A percentile compares a stretch with the other conserved stretches of the same genome.
phyloP scores from a whole-genome alignment of 2,888 invertebrate genomes.

The Liopterus haemorrhoidalis region DNA sequence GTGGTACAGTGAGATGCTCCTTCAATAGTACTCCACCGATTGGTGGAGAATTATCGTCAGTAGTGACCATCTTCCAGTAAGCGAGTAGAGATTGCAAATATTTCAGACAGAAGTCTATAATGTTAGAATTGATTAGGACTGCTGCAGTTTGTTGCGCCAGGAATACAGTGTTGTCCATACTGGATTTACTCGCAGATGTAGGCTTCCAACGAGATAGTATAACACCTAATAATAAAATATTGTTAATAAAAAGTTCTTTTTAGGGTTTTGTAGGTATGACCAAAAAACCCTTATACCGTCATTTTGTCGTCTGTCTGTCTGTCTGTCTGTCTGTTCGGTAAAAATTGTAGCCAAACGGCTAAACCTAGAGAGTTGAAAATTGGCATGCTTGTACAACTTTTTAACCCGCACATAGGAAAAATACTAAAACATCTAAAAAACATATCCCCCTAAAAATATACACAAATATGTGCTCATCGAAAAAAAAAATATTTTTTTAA shows the following conservation, averaged over 20 bases:
- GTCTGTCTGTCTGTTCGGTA: too few species aligned
- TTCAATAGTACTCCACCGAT: conserved; percentile 69
- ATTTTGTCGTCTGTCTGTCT: too few species aligned
- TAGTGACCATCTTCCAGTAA: conserved; percentile 63
- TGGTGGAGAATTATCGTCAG: conserved; percentile 43
- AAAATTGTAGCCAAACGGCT: too few species aligned
- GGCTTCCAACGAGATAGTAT: conserved; percentile 71
- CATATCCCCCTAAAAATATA: too few species aligned
- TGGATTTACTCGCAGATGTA: conserved; percentile 40
- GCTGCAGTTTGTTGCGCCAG: conserved; percentile 67
- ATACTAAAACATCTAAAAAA: too few species aligned
- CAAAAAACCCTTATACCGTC: neutral
- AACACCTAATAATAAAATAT: conserved; percentile 50
- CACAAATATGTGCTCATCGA: too few species aligned
- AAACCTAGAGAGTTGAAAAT: too few species aligned
- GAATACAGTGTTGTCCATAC: conserved; percentile 51
- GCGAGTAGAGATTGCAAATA: conserved; percentile 65
- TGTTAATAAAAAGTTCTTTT: too few species aligned
- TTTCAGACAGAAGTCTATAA: conserved; percentile 67
- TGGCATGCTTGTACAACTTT: too few species aligned
- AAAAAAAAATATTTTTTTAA: too few species aligned
- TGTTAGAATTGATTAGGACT: conserved; percentile 61
- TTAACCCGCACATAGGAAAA: too few species aligned
- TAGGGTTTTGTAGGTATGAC: neutral
- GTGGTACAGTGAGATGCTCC: conserved; percentile 71